Base-by-base conservation (phyloP, 2,888 invertebrate genomes). In the Scaptomyza parva region DNA sequence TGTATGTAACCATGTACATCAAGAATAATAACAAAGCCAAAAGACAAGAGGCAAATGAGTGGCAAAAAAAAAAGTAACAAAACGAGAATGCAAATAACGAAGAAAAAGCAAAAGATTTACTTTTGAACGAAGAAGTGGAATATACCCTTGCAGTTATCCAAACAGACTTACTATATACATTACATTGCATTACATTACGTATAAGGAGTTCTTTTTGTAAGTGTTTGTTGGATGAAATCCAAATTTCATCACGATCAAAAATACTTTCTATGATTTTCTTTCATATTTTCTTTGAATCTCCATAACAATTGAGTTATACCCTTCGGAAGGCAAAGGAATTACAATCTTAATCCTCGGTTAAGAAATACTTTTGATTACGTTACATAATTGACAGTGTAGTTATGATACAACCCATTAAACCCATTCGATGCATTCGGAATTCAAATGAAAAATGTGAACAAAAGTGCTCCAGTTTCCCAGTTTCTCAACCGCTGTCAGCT, bases 371-470 rank as follows among this genome's bases (percentile, higher is more conserved):
- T 24, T 24, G 5, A n/a, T n/a, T n/a, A n/a, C n/a, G n/a, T n/a
- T n/a, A n/a, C n/a, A n/a, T n/a, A n/a, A 24, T 24, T 24, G 5
- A 24, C 22, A 24, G 6, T 26, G 6, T 24, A n/a, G n/a, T 24
- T 24, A 26, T 26, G 26, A 26, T 26, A 26, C 12, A 33, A n/a
- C 5, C 30, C 30, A 33, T 33, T n/a, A n/a, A n/a, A n/a, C n/a
- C n/a, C n/a, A 37, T 17, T 33, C n/a, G n/a, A n/a, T n/a, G 5
- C n/a, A n/a, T n/a, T n/a, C 6, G n/a, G 33, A 3, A n/a, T 33
- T 33, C 20, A 12, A 41, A 45, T 41, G 52, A 43, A 51, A 51
- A 54, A 72, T 52, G 54, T 41, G 57, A 54, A 54, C 52, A 50
- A 53, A 53, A 45, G 44, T 65, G 41, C 20, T 51, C 0, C 12